phyloP scores from a whole-genome alignment of 2,113 vertebrate species.

The Xiphophorus hellerii region DNA sequence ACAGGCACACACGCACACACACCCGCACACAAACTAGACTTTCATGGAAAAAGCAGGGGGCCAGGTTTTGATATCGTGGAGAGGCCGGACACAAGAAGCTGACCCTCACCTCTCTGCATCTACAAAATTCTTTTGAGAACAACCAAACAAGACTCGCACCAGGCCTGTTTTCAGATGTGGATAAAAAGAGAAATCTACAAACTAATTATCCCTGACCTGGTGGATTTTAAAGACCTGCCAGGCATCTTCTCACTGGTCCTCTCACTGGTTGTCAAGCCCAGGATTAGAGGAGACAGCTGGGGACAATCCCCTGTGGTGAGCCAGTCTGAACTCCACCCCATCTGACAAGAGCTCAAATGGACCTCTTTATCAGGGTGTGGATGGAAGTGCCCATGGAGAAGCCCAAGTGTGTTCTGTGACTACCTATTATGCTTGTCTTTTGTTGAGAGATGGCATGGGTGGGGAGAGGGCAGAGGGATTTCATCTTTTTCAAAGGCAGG shows the following conservation, averaged over 20 bases:
- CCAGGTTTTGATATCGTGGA: constrained; percentile 33
- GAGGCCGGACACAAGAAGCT: constrained; percentile 29
- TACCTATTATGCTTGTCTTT: constrained; percentile 84
- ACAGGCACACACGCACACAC: not conserved
- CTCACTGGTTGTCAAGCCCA: constrained; percentile 74
- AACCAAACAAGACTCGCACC: constrained; percentile 49
- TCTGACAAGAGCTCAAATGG: constrained; percentile 46
- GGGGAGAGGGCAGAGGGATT: constrained; percentile 37
- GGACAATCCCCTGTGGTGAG: constrained; percentile 70
- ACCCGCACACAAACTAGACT: constrained; percentile 7
- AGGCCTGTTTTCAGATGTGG: constrained; percentile 71
- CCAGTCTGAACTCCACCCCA: constrained; percentile 57
- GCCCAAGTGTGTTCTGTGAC: constrained; percentile 67
- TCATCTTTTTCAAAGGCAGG: constrained; percentile 69
- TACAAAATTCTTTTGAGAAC: constrained; percentile 64
- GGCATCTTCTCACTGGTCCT: constrained; percentile 77
- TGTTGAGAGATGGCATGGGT: constrained; percentile 82
- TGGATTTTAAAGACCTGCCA: constrained; percentile 72
- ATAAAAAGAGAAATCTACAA: constrained; percentile 70
- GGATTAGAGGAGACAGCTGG: constrained; percentile 83
- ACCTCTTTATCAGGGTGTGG: constrained; percentile 81
- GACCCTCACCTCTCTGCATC: constrained; percentile 50
- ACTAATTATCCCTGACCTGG: constrained; percentile 79
- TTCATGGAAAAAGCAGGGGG: constrained; percentile 3
- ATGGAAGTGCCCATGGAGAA: constrained; percentile 77